A percentile compares a stretch with the other conserved stretches of the same genome.
Conservation (phyloP, 2,888 invertebrate species). For the Agriotes lineatus region DNA sequence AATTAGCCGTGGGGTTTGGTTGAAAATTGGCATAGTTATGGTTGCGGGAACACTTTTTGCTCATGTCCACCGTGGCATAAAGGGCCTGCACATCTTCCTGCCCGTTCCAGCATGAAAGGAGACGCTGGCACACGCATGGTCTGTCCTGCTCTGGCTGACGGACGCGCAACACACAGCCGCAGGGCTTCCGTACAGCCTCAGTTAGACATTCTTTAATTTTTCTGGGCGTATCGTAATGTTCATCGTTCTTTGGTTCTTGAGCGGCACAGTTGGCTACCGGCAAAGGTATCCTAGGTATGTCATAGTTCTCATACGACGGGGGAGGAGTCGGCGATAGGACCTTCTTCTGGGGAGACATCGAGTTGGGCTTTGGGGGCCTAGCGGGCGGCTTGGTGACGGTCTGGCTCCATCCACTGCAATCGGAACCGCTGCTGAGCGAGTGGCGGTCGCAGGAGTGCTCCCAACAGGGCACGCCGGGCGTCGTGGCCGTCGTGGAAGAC, state of each 20-base stretch:
- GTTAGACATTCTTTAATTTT: slow-evolving; percentile 78
- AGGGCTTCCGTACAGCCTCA: slow-evolving; percentile 75
- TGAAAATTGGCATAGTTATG: slow-evolving; percentile 64
- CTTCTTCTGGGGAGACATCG: slow-evolving; percentile 65
- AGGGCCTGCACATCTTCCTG: slow-evolving; percentile 68
- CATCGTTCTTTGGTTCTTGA: slow-evolving; percentile 63
- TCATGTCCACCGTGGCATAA: slow-evolving; percentile 79
- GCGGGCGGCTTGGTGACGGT: slow-evolving; percentile 70
- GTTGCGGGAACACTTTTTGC: slow-evolving; percentile 74
- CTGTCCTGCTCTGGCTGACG: slow-evolving; percentile 61
- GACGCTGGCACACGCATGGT: slow-evolving; percentile 64
- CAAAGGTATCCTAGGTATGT: slow-evolving; percentile 77
- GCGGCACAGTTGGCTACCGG: slow-evolving; percentile 65
- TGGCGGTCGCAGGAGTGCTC: slow-evolving; percentile 65
- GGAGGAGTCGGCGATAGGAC: slow-evolving; percentile 73
- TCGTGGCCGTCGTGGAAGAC: slow-evolving; percentile 68
- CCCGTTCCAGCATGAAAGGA: slow-evolving; percentile 63
- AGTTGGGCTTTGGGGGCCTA: slow-evolving; percentile 73
- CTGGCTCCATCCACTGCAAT: slow-evolving; percentile 63
- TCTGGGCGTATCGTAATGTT: slow-evolving; percentile 81
- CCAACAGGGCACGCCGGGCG: slow-evolving; percentile 62
- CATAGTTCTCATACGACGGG: slow-evolving; percentile 79
- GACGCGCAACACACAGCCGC: slow-evolving; percentile 75
- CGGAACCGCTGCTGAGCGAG: slow-evolving; percentile 64
- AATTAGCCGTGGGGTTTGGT: slow-evolving; percentile 65